Percentiles rank a stretch among this genome's conserved stretches.
Evolutionary conservation across 2,888 invertebrate genomes (phyloP).

Genomic region (Chloromyia formosa): DNA sequence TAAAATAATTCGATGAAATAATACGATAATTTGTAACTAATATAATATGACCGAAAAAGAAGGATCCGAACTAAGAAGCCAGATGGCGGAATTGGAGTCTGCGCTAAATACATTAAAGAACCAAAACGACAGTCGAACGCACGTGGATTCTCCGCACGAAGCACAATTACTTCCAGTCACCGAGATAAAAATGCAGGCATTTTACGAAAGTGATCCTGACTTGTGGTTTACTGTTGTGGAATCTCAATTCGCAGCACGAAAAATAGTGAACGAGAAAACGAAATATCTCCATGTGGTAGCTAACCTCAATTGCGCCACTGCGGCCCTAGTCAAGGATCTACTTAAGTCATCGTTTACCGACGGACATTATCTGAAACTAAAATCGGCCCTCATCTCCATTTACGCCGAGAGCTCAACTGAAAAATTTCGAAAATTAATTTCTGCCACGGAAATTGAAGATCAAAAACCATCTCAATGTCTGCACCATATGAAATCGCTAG

Average conservation of each 20-base stretch:
- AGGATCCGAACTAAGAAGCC: too few species aligned
- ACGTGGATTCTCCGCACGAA: too few species aligned
- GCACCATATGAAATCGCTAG: neutral
- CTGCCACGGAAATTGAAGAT: constrained; percentile 9
- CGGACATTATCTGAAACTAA: neutral
- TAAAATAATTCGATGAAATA: too few species aligned
- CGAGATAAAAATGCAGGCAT: too few species aligned
- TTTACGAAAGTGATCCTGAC: too few species aligned
- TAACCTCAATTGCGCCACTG: neutral
- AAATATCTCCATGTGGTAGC: neutral
- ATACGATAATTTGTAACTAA: too few species aligned
- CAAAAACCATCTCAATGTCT: neutral
- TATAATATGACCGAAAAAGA: too few species aligned
- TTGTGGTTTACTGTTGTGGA: neutral
- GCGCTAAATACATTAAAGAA: too few species aligned
- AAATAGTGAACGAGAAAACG: neutral
- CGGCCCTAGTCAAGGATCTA: neutral
- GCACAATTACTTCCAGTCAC: too few species aligned
- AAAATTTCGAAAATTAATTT: neutral
- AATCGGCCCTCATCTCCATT: neutral
- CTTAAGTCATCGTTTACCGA: neutral
- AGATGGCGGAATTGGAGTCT: too few species aligned
- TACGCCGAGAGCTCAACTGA: neutral
- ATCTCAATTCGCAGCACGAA: neutral
- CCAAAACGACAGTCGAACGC: too few species aligned